A percentile compares a stretch with the other conserved stretches of the same genome.
Evolutionary conservation across 2,113 vertebrate species (phyloP).

Genomic region (Psilopsiagon aymara): DNA sequence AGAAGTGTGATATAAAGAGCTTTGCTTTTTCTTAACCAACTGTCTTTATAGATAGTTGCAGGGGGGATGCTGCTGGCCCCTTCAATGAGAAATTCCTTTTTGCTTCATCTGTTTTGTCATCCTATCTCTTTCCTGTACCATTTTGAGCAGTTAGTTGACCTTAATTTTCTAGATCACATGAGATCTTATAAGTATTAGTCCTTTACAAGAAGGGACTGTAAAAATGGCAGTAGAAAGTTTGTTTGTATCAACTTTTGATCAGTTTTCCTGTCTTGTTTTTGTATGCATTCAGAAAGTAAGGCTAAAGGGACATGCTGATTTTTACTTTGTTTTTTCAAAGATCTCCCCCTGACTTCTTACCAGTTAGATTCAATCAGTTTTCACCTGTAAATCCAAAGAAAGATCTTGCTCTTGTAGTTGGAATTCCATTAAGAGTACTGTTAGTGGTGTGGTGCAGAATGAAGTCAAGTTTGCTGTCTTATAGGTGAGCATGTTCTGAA

Average conservation of each 20-base stretch:
- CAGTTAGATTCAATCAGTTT: neutral
- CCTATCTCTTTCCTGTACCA: neutral
- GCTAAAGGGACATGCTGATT: neutral
- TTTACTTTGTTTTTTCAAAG: neutral
- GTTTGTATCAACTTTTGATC: neutral
- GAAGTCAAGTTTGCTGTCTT: neutral
- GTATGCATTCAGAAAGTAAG: neutral
- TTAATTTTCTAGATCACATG: neutral
- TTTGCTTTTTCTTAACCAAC: constrained; percentile 47
- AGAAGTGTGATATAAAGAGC: constrained; percentile 49
- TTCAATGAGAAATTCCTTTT: constrained; percentile 5
- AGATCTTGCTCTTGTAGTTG: neutral
- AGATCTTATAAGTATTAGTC: neutral
- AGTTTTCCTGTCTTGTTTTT: neutral
- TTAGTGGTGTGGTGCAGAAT: neutral
- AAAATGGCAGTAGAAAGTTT: neutral
- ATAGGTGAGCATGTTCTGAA: neutral
- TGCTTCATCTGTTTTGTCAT: neutral
- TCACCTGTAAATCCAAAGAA: neutral
- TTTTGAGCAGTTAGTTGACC: neutral
- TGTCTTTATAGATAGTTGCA: constrained; percentile 31
- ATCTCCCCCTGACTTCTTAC: neutral
- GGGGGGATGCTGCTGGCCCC: neutral
- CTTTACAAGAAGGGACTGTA: neutral
- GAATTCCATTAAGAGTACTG: neutral